Conservation (phyloP, 2,888 invertebrate genomes). For the Spodoptera littoralis region DNA sequence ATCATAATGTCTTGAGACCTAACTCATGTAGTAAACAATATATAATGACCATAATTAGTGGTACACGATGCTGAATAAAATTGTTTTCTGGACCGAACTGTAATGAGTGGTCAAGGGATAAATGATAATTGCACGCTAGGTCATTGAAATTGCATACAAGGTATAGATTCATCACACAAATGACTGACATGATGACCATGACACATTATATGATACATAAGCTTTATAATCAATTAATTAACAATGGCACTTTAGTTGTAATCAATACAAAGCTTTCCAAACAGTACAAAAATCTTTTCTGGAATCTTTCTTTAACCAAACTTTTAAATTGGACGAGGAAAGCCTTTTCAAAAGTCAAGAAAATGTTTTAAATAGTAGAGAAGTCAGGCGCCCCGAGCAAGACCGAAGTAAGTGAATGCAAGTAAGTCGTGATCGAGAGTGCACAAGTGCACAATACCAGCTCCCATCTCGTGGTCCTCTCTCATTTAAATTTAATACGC, state of each 20-base stretch:
- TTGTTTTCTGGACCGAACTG: conserved; percentile 18
- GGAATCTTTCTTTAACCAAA: conserved; percentile 20
- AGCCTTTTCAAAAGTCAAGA: conserved; percentile 30
- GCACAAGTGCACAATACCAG: conserved; percentile 37
- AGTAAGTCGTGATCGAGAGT: conserved; percentile 36
- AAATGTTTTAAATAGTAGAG: conserved; percentile 45
- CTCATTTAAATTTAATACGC: conserved; percentile 50
- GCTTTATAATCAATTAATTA: too few species aligned
- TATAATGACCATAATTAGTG: conserved; percentile 30
- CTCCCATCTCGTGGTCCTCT: conserved; percentile 23
- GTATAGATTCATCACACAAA: conserved; percentile 15
- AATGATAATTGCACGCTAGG: conserved; percentile 25
- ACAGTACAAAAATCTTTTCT: conserved; percentile 13
- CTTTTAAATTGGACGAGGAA: conserved; percentile 24
- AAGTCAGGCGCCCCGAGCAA: conserved; percentile 26
- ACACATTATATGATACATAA: too few species aligned
- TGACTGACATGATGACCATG: background rate
- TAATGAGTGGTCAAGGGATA: conserved; percentile 31
- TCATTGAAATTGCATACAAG: conserved; percentile 28
- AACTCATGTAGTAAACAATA: conserved; percentile 12
- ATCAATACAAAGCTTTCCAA: conserved; percentile 17
- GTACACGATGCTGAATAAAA: conserved; percentile 25
- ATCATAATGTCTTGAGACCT: conserved; percentile 6
- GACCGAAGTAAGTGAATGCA: conserved; percentile 35
- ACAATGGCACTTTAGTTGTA: background rate